Evolutionary conservation across 2,797 vertebrate genomes (phyloP).

Genomic region (Lepus townsendii): DNA sequence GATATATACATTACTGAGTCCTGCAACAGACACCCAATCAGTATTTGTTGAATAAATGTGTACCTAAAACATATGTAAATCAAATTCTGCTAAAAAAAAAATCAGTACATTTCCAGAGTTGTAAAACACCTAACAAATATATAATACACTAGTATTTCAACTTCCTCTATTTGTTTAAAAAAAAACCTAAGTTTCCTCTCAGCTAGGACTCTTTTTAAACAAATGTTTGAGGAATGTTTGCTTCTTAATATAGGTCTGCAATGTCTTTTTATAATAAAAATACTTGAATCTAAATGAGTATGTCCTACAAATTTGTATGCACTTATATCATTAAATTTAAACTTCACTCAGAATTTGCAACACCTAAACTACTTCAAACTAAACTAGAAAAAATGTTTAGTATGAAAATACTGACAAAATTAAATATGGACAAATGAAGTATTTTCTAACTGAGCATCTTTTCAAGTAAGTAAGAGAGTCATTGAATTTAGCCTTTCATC

Average conservation of each 20-base stretch:
- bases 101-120: background rate
- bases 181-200: background rate
- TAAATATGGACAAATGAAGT: constrained; percentile 40
- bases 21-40: background rate
- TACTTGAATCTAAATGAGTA: constrained; percentile 8
- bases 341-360: background rate
- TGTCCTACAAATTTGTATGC: constrained; percentile 2
- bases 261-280: constrained; percentile 53
- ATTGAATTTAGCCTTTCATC: constrained; percentile 15
- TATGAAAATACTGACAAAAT: background rate
- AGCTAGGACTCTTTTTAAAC: constrained; percentile 13
- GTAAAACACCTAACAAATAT: background rate
- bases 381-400: background rate
- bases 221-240: constrained; percentile 45
- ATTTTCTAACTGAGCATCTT: background rate
- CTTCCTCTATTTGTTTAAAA: background rate
- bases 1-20: background rate
- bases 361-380: constrained; percentile 3
- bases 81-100: constrained; percentile 39
- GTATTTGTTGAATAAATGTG: background rate
- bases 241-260: constrained; percentile 36
- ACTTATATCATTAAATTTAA: constrained; percentile 59
- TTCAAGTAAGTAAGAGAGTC: constrained; percentile 46
- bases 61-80: constrained; percentile 1
- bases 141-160: background rate